These are phyloP conservation scores for Spilarctia lutea DNA, from an alignment of 2,888 invertebrate genomes.

Conservation along the genomic window DNA sequence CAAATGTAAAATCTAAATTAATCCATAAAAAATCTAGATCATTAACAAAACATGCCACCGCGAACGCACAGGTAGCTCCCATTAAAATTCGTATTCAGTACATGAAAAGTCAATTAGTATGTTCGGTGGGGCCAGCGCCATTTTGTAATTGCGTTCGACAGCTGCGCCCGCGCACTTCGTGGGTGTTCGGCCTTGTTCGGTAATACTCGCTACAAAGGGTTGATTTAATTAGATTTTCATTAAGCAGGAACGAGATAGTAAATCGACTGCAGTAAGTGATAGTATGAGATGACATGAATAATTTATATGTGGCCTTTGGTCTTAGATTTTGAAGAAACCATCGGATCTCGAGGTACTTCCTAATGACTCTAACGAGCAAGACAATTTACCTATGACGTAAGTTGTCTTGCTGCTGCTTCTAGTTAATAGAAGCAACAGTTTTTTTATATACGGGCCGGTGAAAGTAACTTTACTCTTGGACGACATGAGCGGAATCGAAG, in stretches of 20 bases:
- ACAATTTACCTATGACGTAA: neutral
- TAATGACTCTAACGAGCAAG: neutral
- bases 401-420: too few relatives aligned
- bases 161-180: slow-evolving; percentile 74
- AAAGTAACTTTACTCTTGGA: too few relatives aligned
- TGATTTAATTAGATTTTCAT: slow-evolving; percentile 58
- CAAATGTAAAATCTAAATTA: slow-evolving; percentile 34
- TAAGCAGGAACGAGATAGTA: slow-evolving; percentile 33
- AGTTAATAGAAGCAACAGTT: too few relatives aligned
- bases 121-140: slow-evolving; percentile 71
- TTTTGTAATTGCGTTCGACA: slow-evolving; percentile 79
- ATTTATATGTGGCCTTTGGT: neutral
- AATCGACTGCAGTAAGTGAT: slow-evolving; percentile 11
- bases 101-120: slow-evolving; percentile 87
- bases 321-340: neutral
- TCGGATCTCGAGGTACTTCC: neutral
- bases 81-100: slow-evolving; percentile 68
- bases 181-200: slow-evolving; percentile 53
- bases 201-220: slow-evolving; percentile 42
- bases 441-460: too few relatives aligned
- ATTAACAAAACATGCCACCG: slow-evolving; percentile 57
- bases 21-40: slow-evolving; percentile 49
- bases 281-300: slow-evolving; percentile 7
- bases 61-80: slow-evolving; percentile 62
- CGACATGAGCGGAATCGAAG: too few relatives aligned